A percentile compares a stretch with the other conserved stretches of the same genome.
Conservation (phyloP, 2,888 invertebrate species). For the Linnaemya tessellans region DNA sequence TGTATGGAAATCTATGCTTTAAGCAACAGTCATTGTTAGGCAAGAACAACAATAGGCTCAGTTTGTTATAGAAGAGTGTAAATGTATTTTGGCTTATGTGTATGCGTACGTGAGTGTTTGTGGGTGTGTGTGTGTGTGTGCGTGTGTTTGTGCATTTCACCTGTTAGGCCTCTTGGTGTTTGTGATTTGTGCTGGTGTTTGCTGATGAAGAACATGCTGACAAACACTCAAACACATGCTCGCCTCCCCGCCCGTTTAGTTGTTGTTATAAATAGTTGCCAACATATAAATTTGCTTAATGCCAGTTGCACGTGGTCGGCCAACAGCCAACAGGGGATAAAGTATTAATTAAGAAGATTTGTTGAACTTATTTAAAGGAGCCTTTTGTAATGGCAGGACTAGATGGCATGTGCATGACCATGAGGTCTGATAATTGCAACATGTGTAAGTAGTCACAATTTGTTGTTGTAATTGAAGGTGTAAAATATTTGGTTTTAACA, state of each 20-base stretch:
- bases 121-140: neutral
- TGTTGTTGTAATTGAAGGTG: neutral
- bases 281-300: slow-evolving; percentile 57
- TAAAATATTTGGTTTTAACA: neutral
- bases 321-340: slow-evolving; percentile 20
- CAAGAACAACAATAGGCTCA: slow-evolving; percentile 1
- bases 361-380: slow-evolving; percentile 31
- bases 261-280: slow-evolving; percentile 34
- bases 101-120: neutral
- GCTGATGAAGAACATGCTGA: neutral
- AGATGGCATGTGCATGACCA: neutral
- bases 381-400: neutral
- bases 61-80: too few species aligned
- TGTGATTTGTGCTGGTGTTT: slow-evolving; percentile 10
- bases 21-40: slow-evolving; percentile 44
- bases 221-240: neutral
- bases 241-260: neutral
- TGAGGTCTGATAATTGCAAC: neutral
- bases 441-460: neutral
- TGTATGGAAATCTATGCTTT: neutral
- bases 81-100: neutral
- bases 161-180: slow-evolving; percentile 16
- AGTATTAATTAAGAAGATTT: slow-evolving; percentile 56
- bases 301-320: slow-evolving; percentile 43
- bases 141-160: neutral